A percentile compares a stretch with the other conserved stretches of the same genome.
Evolutionary conservation across 2,797 vertebrate species (phyloP).

Genomic region (Melanotaenia parkinsoni): DNA sequence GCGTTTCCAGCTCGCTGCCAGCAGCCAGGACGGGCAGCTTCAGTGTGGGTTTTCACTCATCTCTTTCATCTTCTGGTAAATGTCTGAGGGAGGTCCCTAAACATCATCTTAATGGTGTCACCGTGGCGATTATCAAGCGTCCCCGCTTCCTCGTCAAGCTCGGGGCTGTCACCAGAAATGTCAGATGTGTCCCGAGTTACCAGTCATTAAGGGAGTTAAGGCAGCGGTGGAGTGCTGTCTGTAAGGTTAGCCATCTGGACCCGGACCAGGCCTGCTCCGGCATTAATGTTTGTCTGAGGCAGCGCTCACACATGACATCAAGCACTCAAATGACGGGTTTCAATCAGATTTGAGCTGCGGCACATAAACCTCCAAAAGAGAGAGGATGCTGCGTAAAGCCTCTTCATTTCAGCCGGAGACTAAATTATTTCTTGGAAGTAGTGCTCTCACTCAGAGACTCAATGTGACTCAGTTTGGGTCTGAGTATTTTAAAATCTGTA

Average conservation of each 20-base stretch:
- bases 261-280: constrained; percentile 28
- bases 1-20: too few relatives aligned
- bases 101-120: constrained; percentile 80
- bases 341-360: neutral
- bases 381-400: too few relatives aligned
- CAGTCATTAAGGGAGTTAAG: constrained; percentile 54
- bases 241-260: constrained; percentile 77
- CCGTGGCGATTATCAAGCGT: constrained; percentile 71
- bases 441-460: too few relatives aligned
- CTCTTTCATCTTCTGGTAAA: constrained; percentile 68
- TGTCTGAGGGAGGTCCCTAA: constrained; percentile 74
- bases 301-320: constrained; percentile 13
- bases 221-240: constrained; percentile 65
- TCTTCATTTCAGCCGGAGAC: too few relatives aligned
- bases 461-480: too few relatives aligned
- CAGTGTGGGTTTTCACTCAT: constrained; percentile 48
- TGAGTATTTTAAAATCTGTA: too few relatives aligned
- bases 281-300: constrained; percentile 19
- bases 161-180: constrained; percentile 75
- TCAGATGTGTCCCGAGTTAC: constrained; percentile 67
- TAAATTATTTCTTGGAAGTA: too few relatives aligned
- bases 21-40: too few relatives aligned
- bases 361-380: neutral
- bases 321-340: constrained; percentile 1
- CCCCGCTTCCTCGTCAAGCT: constrained; percentile 55